Conservation (phyloP, 2,797 vertebrate genomes). For the Cephalopachus bancanus region DNA sequence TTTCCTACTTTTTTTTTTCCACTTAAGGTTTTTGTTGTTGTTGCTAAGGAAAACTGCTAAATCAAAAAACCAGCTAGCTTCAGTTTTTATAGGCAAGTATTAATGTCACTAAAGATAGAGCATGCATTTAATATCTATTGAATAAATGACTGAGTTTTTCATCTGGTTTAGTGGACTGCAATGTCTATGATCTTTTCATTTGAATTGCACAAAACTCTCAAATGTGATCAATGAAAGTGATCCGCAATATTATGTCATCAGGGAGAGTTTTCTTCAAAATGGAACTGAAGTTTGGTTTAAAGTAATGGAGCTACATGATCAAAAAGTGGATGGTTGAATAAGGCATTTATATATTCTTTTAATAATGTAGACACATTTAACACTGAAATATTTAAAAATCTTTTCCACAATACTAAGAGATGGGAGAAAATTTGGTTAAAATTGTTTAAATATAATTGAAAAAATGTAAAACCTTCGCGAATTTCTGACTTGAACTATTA, state of each 20-base stretch:
- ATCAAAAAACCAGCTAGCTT: not conserved
- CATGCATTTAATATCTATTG: not conserved
- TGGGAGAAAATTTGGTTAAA: not conserved
- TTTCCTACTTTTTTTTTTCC: not conserved
- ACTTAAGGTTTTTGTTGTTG: not conserved
- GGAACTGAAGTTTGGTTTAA: not conserved
- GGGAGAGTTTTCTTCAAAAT: not conserved
- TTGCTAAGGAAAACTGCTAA: slow-evolving; percentile 33
- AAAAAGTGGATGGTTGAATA: not conserved
- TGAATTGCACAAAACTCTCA: not conserved
- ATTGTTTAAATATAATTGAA: not conserved
- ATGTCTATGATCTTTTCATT: not conserved
- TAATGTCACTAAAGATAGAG: not conserved
- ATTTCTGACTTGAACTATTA: not conserved
- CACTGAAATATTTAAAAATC: not conserved
- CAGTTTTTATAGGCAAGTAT: not conserved
- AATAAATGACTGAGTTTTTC: not conserved
- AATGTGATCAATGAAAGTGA: not conserved
- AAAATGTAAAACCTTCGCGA: not conserved
- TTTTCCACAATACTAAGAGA: not conserved
- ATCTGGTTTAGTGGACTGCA: not conserved
- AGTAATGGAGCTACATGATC: not conserved
- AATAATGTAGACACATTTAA: slow-evolving; percentile 18
- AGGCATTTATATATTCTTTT: slow-evolving; percentile 12
- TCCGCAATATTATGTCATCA: not conserved